Percentiles rank a stretch among this genome's conserved stretches.
These are phyloP conservation scores for Xestia ashworthii DNA, from an alignment of 2,888 invertebrate species.

Conservation along the genomic window DNA sequence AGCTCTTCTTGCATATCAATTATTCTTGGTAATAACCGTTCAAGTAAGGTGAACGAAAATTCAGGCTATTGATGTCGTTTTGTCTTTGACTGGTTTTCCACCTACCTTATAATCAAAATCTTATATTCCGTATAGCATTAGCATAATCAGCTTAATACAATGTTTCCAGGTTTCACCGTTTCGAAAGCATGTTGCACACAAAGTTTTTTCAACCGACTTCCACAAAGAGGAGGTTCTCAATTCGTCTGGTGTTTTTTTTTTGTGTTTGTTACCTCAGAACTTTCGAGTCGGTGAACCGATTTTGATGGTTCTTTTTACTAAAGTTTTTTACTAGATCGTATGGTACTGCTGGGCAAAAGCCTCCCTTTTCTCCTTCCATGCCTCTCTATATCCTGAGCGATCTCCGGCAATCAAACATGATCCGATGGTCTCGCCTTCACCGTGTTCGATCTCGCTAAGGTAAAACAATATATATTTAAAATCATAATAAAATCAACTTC, in stretches of 20 bases:
- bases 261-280: too few relatives aligned
- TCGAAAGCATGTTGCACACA: too few relatives aligned
- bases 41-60: background rate
- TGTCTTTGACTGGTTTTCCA: background rate
- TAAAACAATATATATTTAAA: too few relatives aligned
- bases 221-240: too few relatives aligned
- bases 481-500: too few relatives aligned
- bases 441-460: too few relatives aligned
- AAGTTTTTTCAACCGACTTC: too few relatives aligned
- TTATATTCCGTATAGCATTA: background rate
- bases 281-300: too few relatives aligned
- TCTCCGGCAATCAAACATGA: background rate
- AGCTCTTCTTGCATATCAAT: background rate
- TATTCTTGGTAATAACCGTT: background rate
- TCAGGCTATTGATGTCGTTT: background rate
- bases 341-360: background rate
- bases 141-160: background rate
- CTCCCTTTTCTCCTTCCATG: background rate
- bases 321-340: background rate
- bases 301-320: too few relatives aligned
- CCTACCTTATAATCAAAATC: background rate
- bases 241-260: too few relatives aligned
- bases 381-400: background rate
- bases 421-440: too few relatives aligned
- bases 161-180: too few relatives aligned